Percentiles rank a stretch among this genome's conserved stretches.
Conservation (phyloP, 2,113 vertebrate species). For the Lasiurus borealis region DNA sequence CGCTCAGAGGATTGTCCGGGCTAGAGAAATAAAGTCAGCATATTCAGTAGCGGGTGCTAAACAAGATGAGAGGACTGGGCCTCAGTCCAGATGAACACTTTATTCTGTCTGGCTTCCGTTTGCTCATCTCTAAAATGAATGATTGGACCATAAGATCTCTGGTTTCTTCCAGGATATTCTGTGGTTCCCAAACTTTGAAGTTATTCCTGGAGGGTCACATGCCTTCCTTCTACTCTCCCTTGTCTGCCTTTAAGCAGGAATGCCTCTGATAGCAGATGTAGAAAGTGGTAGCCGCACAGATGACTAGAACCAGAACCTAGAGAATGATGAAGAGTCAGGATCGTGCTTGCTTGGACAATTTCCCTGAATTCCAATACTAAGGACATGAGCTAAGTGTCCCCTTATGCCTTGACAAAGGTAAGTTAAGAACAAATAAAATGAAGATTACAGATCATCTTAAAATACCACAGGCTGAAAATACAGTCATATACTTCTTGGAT, state of each 20-base stretch:
- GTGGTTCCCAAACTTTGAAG: background rate
- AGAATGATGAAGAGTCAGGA: background rate
- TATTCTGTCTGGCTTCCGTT: background rate
- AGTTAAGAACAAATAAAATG: background rate
- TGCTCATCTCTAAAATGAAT: constrained; percentile 18
- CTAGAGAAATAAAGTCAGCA: background rate
- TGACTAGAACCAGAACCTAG: background rate
- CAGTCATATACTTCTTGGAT: background rate
- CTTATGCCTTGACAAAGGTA: background rate
- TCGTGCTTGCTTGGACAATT: background rate
- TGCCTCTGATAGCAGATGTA: background rate
- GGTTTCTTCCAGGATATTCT: background rate
- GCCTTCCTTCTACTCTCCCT: background rate
- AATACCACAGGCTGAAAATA: background rate
- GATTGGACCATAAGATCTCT: background rate
- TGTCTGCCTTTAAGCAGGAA: background rate
- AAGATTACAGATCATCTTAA: background rate
- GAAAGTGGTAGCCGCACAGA: background rate
- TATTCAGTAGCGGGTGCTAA: background rate
- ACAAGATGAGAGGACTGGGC: background rate
- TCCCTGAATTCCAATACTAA: background rate
- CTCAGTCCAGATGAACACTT: background rate
- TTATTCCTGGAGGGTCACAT: background rate
- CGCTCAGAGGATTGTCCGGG: background rate
- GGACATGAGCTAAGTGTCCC: background rate